phyloP scores from a whole-genome alignment of 2,797 vertebrate species.

The Eleutherodactylus coqui region DNA sequence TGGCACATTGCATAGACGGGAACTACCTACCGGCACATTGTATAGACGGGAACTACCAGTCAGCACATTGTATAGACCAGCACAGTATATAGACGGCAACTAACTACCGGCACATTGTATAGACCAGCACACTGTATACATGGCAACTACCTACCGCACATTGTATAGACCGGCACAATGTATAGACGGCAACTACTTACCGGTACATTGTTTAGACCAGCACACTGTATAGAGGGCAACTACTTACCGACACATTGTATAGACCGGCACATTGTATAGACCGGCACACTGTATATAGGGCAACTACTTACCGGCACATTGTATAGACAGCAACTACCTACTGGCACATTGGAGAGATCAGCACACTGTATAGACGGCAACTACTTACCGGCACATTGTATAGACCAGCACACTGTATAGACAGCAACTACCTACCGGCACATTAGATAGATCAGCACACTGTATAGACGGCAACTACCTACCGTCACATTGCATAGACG shows the following conservation, averaged over 20 bases:
- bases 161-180: too few relatives aligned
- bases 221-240: too few relatives aligned
- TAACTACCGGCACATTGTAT: not conserved
- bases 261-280: not conserved
- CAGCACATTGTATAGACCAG: too few relatives aligned
- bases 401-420: not conserved
- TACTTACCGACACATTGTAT: too few relatives aligned
- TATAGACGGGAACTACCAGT: too few relatives aligned
- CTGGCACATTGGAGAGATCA: not conserved
- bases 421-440: not conserved
- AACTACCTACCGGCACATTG: conserved; percentile 32
- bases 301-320: conserved; percentile 19
- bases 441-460: not conserved
- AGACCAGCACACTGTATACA: not conserved
- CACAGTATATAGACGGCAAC: not conserved
- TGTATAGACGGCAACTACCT: not conserved
- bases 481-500: not conserved
- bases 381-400: not conserved
- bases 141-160: too few relatives aligned
- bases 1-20: not conserved
- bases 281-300: not conserved
- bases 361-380: not conserved
- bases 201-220: not conserved
- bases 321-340: not conserved
- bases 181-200: too few relatives aligned